These are phyloP conservation scores for Miniopterus natalensis DNA, from an alignment of 2,113 vertebrate genomes.

Conservation along the genomic window DNA sequence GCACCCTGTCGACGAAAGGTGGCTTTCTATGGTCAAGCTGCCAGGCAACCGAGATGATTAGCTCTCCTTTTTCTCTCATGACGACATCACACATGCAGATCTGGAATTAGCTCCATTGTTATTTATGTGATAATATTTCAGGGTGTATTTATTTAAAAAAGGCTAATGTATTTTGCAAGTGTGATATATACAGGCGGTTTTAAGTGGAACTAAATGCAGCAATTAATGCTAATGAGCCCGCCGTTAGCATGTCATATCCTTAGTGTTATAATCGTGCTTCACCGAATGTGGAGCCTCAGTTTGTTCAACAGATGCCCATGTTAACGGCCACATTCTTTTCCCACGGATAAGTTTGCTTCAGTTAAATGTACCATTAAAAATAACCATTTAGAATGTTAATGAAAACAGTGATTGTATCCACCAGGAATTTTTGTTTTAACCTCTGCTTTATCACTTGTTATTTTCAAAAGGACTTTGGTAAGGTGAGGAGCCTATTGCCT, in stretches of 20 bases:
- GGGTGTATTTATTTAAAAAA: conserved; percentile 58
- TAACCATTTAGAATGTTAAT: conserved; percentile 86
- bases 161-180: conserved; percentile 73
- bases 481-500: not conserved
- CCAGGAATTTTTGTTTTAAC: conserved; percentile 70
- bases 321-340: conserved; percentile 86
- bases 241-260: conserved; percentile 81
- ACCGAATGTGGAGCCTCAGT: conserved; percentile 81
- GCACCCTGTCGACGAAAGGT: not conserved
- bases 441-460: conserved; percentile 50
- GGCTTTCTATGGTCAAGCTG: not conserved
- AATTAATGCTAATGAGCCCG: conserved; percentile 87
- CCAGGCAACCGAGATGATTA: not conserved
- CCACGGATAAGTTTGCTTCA: conserved; percentile 84
- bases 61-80: not conserved
- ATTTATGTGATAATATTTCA: conserved; percentile 64
- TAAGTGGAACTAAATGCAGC: conserved; percentile 77
- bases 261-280: conserved; percentile 79
- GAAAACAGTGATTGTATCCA: conserved; percentile 72
- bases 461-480: conserved; percentile 46
- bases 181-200: conserved; percentile 76
- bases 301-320: conserved; percentile 85
- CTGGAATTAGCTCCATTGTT: conserved; percentile 31
- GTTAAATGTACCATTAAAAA: conserved; percentile 90
- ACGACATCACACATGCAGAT: not conserved